Evolutionary conservation across 2,888 invertebrate species (phyloP), one percentile per base, ranked within the genome.

Genomic region (Troides aeacus): DNA sequence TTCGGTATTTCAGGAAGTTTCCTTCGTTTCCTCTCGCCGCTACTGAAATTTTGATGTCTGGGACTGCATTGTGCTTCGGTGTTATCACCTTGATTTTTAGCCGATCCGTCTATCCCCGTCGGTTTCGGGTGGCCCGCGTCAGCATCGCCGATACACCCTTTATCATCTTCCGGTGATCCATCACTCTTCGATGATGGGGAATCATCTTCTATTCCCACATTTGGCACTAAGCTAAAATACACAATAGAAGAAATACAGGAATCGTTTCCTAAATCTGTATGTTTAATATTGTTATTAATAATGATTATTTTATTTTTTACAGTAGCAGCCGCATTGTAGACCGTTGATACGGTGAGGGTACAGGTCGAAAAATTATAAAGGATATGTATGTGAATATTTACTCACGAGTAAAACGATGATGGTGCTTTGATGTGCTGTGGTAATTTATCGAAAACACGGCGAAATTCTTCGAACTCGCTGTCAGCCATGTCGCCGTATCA

Each of bases 401-500:
- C 97, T 97, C 94, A 97, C 97, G 97, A 97, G 90, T 97, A 98
- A 91, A 96, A 97, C 71, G 96, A 96, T 78, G 96, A 94, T 68
- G 97, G 95, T 65, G 95, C 95, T 85, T 95, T 96, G 76, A 95
- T 94, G 81, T 96, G 95, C 84, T 96, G 96, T 72, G 96, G 96
- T 86, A 96, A 93, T 90, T 95, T 94, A 82, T 97, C 97, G 89
- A 97, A 97, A 87, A 95, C 95, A 82, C 96, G 95, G 82, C 96
- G 96, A 93, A 98, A 97, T 94, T 98, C 97, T 92, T 98, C 97
- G 93, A 97, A 98, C 92, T 98, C 97, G 88, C 95, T 96, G 94
- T 98, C 98, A 82, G 97, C 97, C 97, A 98, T 98, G 93, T 93
- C 93, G 93, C 84, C 90, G 84, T 84, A 83, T 82, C 89, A 88